Evolutionary conservation across 2,888 invertebrate genomes (phyloP).

Genomic region (Sinohyriopsis cumingii): DNA sequence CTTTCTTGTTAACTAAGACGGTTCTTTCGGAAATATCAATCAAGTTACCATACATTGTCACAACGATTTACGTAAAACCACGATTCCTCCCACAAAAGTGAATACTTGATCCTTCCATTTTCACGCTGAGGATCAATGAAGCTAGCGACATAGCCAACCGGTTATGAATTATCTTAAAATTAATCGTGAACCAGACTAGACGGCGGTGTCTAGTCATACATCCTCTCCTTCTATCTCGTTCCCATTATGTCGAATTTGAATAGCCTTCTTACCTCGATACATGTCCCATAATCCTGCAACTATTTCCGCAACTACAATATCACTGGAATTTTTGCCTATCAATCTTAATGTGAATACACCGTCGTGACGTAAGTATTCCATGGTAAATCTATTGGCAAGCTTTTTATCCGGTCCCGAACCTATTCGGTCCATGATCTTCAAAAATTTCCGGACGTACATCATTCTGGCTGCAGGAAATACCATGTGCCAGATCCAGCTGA

Average conservation of each 20-base stretch:
- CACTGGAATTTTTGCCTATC: slow-evolving; percentile 69
- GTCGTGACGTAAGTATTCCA: slow-evolving; percentile 69
- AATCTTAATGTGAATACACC: slow-evolving; percentile 69
- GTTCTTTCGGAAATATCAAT: too few species aligned
- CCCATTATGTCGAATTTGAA: slow-evolving; percentile 61
- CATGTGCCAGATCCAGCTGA: slow-evolving; percentile 69
- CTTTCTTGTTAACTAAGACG: too few species aligned
- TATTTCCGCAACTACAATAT: slow-evolving; percentile 70
- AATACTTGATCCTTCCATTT: too few species aligned
- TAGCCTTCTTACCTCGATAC: slow-evolving; percentile 64
- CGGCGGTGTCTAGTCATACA: slow-evolving; percentile 50
- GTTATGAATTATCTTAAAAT: too few species aligned
- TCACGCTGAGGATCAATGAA: too few species aligned
- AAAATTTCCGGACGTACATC: slow-evolving; percentile 72
- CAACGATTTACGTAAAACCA: too few species aligned
- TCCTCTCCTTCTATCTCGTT: slow-evolving; percentile 64
- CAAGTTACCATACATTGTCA: too few species aligned
- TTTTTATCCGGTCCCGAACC: slow-evolving; percentile 65
- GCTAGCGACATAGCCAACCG: too few species aligned
- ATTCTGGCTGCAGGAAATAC: slow-evolving; percentile 69
- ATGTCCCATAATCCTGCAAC: slow-evolving; percentile 68
- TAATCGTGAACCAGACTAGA: too few species aligned
- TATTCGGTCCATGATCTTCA: slow-evolving; percentile 72
- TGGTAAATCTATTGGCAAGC: slow-evolving; percentile 68
- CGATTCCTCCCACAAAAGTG: too few species aligned